phyloP scores from a whole-genome alignment of 1,140 invertebrate genomes.

The Brachionus koreanus region DNA sequence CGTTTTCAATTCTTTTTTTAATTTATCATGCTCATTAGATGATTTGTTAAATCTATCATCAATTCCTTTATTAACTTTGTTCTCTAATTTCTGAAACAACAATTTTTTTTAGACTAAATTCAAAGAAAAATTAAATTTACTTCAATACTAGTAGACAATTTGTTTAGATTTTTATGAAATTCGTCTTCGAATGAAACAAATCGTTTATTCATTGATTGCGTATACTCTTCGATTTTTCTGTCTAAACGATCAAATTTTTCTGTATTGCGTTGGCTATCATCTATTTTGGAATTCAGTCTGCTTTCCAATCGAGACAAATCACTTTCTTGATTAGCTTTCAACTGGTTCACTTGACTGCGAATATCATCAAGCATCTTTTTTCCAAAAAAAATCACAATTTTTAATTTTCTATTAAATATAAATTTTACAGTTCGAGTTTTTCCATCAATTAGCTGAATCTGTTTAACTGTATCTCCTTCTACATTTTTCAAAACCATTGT shows the following conservation, averaged over 20 bases:
- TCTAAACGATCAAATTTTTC: conserved; percentile 40
- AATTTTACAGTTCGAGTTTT: conserved; percentile 29
- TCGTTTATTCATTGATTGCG: conserved; percentile 31
- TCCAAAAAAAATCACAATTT: neutral
- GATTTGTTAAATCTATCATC: conserved; percentile 29
- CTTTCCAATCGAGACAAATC: conserved; percentile 28
- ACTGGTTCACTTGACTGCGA: conserved; percentile 1
- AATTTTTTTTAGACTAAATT: neutral
- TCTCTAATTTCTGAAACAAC: conserved; percentile 27
- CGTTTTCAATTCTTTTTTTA: conserved; percentile 15
- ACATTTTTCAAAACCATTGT: conserved; percentile 45
- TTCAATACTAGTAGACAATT: conserved; percentile 40
- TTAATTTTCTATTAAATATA: neutral
- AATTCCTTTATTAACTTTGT: conserved; percentile 32
- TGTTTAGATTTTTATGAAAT: conserved; percentile 26
- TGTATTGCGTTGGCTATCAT: conserved; percentile 23
- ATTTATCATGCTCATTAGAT: neutral
- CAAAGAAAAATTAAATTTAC: neutral
- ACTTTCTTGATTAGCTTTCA: conserved; percentile 3
- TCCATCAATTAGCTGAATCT: conserved; percentile 39
- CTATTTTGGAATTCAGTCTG: conserved; percentile 6
- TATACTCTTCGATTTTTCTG: conserved; percentile 38
- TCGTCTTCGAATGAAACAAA: conserved; percentile 43
- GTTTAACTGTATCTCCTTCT: conserved; percentile 42
- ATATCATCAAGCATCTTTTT: conserved; percentile 39